phyloP scores from a whole-genome alignment of 2,888 invertebrate species.

The Nysson spinosus region DNA sequence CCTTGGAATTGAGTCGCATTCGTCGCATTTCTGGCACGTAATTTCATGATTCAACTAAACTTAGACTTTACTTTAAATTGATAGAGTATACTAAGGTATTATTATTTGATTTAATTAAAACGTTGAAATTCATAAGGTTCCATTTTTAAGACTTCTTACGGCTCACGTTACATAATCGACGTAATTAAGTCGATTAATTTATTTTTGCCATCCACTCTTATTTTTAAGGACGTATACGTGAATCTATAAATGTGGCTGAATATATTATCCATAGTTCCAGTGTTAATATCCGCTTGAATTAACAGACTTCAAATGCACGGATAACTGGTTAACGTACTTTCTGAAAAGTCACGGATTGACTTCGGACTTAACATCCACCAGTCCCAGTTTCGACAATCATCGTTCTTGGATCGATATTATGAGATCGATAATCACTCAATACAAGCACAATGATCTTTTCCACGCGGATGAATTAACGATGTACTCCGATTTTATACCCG shows the following conservation, averaged over 20 bases:
- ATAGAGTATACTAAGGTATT: too few species aligned
- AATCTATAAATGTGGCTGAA: too few species aligned
- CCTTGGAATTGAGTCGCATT: constrained; percentile 52
- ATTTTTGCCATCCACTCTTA: too few species aligned
- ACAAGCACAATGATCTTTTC: constrained; percentile 64
- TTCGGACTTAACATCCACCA: constrained; percentile 38
- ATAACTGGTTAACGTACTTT: constrained; percentile 63
- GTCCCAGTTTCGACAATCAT: constrained; percentile 63
- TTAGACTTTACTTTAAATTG: too few species aligned
- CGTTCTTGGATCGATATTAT: constrained; percentile 64
- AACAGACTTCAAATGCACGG: constrained; percentile 65
- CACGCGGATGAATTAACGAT: constrained; percentile 65
- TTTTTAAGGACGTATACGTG: too few species aligned
- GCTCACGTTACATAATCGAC: too few species aligned
- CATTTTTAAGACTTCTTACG: too few species aligned
- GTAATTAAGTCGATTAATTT: too few species aligned
- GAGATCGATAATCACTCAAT: constrained; percentile 57
- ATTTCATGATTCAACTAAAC: neutral
- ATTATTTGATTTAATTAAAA: too few species aligned
- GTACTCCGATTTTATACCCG: constrained; percentile 57
- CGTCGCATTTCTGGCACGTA: constrained; percentile 16
- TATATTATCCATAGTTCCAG: too few species aligned
- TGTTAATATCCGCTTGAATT: too few species aligned
- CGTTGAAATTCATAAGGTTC: too few species aligned
- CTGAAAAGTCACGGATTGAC: constrained; percentile 63